Percentiles rank a stretch among this genome's conserved stretches.
Conservation (phyloP, 2,113 vertebrate genomes). For the Aegotheles bennettii region DNA sequence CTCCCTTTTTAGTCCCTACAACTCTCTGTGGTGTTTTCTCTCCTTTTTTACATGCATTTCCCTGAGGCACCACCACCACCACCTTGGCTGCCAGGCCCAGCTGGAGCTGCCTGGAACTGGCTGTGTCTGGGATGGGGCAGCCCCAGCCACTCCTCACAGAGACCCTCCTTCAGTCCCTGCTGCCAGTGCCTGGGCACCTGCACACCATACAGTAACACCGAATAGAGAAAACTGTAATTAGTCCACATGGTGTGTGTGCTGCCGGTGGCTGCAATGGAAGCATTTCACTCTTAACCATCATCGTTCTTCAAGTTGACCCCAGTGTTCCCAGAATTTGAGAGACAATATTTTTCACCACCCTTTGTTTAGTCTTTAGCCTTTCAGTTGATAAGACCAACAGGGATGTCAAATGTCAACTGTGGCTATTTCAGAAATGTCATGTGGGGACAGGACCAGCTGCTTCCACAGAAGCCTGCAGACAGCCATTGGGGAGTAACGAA, state of each 20-base stretch:
- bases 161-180: fast-evolving
- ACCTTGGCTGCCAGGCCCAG: fast-evolving
- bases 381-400: not conserved
- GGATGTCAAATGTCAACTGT: not conserved
- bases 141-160: fast-evolving
- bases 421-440: not conserved
- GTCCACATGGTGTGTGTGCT: fast-evolving
- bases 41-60: not conserved
- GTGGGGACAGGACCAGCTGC: not conserved
- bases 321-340: not conserved
- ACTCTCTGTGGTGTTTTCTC: fast-evolving
- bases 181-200: fast-evolving
- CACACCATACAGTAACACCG: fast-evolving
- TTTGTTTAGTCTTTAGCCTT: not conserved
- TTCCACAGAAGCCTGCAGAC: not conserved
- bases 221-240: not conserved
- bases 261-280: not conserved
- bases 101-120: fast-evolving
- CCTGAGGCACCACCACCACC: fast-evolving
- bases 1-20: not conserved
- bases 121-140: fast-evolving
- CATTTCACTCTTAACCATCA: not conserved
- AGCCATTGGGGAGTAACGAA: fast-evolving
- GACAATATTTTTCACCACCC: not conserved
- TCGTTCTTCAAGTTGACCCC: not conserved